Evolutionary conservation across 35 echinoderm and acorn worm genomes (phyloP).

Genomic region (Acanthaster planci): DNA sequence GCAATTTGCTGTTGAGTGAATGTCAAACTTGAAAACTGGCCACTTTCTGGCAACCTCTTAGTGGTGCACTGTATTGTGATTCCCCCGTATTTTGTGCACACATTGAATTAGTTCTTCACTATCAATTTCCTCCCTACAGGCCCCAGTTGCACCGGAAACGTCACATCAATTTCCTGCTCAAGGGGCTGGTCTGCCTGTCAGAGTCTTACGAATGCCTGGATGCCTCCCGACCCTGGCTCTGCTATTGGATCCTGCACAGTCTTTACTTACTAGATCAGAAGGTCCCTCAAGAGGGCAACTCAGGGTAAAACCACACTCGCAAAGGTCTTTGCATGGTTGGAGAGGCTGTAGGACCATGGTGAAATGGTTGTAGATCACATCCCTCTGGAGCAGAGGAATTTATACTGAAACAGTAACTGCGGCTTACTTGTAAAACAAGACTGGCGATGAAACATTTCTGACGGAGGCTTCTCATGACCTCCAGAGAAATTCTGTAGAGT

Average conservation of each 20-base stretch:
- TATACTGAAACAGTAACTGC: no score
- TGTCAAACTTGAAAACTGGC: neutral
- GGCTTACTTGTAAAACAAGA: no score
- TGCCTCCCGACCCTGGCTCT: constrained; percentile 92
- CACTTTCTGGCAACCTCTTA: neutral
- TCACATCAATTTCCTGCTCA: constrained; percentile 83
- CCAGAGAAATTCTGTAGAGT: no score
- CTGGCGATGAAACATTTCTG: no score
- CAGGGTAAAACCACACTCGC: constrained; percentile 42
- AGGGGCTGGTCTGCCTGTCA: constrained; percentile 79
- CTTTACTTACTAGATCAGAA: constrained; percentile 79
- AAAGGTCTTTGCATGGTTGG: no score
- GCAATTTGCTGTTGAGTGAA: neutral
- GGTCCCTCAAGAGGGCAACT: constrained; percentile 44
- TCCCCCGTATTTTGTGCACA: neutral
- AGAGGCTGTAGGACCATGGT: no score
- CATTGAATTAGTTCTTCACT: neutral
- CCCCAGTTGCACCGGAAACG: constrained; percentile 70
- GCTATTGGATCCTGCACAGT: constrained; percentile 96
- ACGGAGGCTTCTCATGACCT: no score
- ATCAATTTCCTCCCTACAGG: constrained; percentile 38
- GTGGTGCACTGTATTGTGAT: no score
- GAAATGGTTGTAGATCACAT: no score
- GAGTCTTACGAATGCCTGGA: constrained; percentile 90
- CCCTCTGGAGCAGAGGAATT: no score